Conservation (phyloP, 2,113 vertebrate genomes). For the Chascanopsetta lugubris region DNA sequence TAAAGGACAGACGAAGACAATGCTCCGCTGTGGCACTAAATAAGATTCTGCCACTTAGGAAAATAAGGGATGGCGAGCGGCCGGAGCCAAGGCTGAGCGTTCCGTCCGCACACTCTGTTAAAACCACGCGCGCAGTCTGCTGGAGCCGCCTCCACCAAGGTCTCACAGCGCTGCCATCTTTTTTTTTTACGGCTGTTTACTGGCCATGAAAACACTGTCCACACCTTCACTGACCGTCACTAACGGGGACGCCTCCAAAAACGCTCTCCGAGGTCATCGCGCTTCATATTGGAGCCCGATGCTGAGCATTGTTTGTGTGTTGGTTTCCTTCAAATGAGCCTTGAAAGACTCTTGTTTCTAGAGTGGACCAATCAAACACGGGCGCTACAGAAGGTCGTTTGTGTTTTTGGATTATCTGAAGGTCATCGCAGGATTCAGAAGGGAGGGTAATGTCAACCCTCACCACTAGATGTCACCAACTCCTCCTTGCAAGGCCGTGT, state of each 20-base stretch:
- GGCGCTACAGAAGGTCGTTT: too few relatives aligned
- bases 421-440: too few relatives aligned
- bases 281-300: slow-evolving; percentile 12
- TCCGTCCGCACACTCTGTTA: slow-evolving; percentile 83
- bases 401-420: too few relatives aligned
- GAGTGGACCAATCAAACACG: slow-evolving; percentile 6
- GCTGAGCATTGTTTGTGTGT: background rate
- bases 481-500: too few relatives aligned
- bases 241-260: slow-evolving; percentile 23
- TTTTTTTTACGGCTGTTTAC: slow-evolving; percentile 42
- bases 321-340: too few relatives aligned
- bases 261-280: slow-evolving; percentile 28
- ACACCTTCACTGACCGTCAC: slow-evolving; percentile 32
- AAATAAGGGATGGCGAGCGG: slow-evolving; percentile 77
- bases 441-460: too few relatives aligned
- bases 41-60: slow-evolving; percentile 68
- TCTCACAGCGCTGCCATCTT: slow-evolving; percentile 38
- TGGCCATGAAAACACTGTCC: slow-evolving; percentile 25
- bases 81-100: slow-evolving; percentile 82
- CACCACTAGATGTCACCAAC: too few relatives aligned
- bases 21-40: slow-evolving; percentile 55
- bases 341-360: too few relatives aligned
- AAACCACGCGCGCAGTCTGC: slow-evolving; percentile 82
- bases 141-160: slow-evolving; percentile 52
- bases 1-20: slow-evolving; percentile 47